Percentiles rank a stretch among this genome's conserved stretches.
Conservation (phyloP, 2,888 invertebrate genomes). For the Uloborus plumipes region DNA sequence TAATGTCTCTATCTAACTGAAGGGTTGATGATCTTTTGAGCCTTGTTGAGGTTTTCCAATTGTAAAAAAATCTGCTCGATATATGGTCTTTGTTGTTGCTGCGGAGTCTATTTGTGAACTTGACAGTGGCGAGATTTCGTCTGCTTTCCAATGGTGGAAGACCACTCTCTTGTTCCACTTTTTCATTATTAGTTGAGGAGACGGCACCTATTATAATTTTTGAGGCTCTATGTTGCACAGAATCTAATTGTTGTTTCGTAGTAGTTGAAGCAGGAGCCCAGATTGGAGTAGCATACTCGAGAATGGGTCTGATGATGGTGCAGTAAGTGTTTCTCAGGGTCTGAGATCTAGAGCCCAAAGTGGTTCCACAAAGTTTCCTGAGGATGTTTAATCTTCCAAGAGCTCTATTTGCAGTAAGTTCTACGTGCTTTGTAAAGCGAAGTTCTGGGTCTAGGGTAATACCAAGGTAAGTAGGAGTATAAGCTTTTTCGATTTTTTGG, state of each 20-base stretch:
- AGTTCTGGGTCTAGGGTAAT: background rate
- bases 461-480: background rate
- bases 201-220: background rate
- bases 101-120: background rate
- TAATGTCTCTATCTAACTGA: background rate
- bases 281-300: no score
- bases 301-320: no score
- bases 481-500: background rate
- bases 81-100: background rate
- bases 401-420: background rate
- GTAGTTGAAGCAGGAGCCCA: no score
- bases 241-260: no score
- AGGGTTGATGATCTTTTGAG: conserved; percentile 3
- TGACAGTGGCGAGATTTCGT: background rate
- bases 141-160: background rate
- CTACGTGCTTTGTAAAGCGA: background rate
- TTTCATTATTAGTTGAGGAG: no score
- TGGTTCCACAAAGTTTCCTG: background rate
- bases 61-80: background rate
- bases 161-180: no score
- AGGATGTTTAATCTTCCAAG: conserved; percentile 2
- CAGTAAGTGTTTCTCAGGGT: background rate
- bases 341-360: background rate
- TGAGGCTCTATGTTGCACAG: background rate
- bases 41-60: background rate